Evolutionary conservation across 1,140 invertebrate species (phyloP), one percentile per base, ranked within the genome.

Genomic region (Zophobas atratus): DNA sequence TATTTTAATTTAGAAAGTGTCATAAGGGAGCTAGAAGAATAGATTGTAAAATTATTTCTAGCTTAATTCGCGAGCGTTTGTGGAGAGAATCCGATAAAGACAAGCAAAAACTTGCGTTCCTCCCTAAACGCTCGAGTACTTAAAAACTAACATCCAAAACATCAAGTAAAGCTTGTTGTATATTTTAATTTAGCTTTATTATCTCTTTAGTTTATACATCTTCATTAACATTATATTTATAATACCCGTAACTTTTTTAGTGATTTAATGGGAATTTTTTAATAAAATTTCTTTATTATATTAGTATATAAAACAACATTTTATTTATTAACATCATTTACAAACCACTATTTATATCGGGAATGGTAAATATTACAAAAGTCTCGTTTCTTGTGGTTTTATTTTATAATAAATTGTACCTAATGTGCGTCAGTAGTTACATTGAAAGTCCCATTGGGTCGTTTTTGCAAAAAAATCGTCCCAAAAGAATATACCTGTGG

Each of bases 291-390:
- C 82, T 83, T 84, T 84, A 80, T 81, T 82, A 83, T 79, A 84
- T 83, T 80, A 84, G 81, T 84, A 86, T 86, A 85, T 85, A 86
- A 86, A 86, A 85, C 85, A 85, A 85, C 83, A 83, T 85, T 85
- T 86, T 86, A 85, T 86, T 86, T 85, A 86, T 84, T 82, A 85
- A 84, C 83, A 84, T 85, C 82, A 83, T 85, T 85, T 85, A 85
- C 84, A 85, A 84, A 85, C 83, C 78, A 83, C 74, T 81, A 81
- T 82, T 77, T 73, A 79, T 79, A 80, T 81, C 78, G 77, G 77
- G 77, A 80, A 82, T 80, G 78, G 77, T 80, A 81, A 81, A 83
- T 81, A 48, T 82, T 82, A 81, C 79, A 81, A 81, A 82, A 82
- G 57, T 80, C 77, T 80, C 81, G 67, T 77, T 78, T 71, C 57